A percentile compares a stretch with the other conserved stretches of the same genome.
These are phyloP conservation scores for Drosophila neutralis DNA, from an alignment of 2,888 invertebrate species.

Conservation along the genomic window DNA sequence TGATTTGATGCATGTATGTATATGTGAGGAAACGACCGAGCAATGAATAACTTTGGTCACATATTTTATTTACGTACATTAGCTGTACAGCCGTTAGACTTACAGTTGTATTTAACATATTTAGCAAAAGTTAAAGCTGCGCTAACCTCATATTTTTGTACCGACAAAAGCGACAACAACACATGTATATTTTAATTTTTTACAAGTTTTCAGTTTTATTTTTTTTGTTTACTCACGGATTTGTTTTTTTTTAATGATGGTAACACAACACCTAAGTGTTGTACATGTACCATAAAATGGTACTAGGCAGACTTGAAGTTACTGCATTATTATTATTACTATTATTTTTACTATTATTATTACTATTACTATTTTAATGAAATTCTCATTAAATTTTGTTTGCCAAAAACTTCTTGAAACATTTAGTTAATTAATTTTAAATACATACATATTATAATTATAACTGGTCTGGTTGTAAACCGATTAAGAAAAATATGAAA, in stretches of 20 bases:
- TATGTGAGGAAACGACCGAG: conserved; percentile 52
- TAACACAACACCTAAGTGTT: background rate
- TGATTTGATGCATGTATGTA: background rate
- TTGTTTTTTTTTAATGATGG: background rate
- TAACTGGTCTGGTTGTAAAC: conserved; percentile 80
- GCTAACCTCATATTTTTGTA: conserved; percentile 20
- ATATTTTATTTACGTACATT: conserved; percentile 20
- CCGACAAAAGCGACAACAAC: conserved; percentile 28
- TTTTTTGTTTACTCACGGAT: background rate
- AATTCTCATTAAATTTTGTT: conserved; percentile 2
- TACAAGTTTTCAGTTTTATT: background rate
- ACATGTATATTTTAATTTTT: background rate
- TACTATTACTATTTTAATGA: conserved; percentile 8
- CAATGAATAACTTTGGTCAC: conserved; percentile 28
- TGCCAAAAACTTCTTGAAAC: conserved; percentile 31
- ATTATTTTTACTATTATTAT: background rate
- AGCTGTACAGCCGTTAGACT: conserved; percentile 9
- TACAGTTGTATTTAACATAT: conserved; percentile 7
- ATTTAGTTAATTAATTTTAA: conserved; percentile 31
- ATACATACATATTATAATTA: conserved; percentile 51
- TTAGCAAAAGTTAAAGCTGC: conserved; percentile 17
- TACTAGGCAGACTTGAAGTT: conserved; percentile 34
- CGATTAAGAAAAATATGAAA: conserved; percentile 65
- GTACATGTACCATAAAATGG: conserved; percentile 22
- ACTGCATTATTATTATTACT: conserved; percentile 54